A percentile compares a stretch with the other conserved stretches of the same genome.
These are phyloP conservation scores for Gila orcuttii DNA, from an alignment of 2,113 vertebrate species.

Conservation along the genomic window DNA sequence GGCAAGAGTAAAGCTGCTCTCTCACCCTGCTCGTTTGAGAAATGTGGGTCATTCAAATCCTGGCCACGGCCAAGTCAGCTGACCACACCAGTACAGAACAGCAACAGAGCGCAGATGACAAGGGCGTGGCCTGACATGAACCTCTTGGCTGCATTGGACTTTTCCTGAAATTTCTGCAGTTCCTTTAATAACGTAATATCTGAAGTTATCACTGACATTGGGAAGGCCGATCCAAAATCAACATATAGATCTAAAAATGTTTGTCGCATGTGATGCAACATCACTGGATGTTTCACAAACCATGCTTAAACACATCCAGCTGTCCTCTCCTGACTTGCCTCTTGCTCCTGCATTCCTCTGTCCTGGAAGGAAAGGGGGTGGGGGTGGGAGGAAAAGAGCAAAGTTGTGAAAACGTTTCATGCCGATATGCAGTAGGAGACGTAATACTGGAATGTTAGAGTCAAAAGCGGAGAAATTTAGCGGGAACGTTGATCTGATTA, in stretches of 20 bases:
- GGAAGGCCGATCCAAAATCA: slow-evolving; percentile 1
- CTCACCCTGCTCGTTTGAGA: slow-evolving; percentile 12
- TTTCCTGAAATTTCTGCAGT: slow-evolving; percentile 4
- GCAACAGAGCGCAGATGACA: background rate
- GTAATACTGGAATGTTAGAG: slow-evolving; percentile 44
- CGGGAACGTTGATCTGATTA: slow-evolving; percentile 25
- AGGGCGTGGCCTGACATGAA: background rate
- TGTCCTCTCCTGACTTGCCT: slow-evolving; percentile 44
- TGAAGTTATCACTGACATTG: background rate
- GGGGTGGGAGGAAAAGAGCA: slow-evolving; percentile 17
- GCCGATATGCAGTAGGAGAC: slow-evolving; percentile 43
- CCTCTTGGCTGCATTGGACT: background rate
- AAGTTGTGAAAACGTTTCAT: slow-evolving; percentile 58
- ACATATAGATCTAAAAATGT: background rate
- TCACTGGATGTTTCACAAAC: background rate
- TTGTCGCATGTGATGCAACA: slow-evolving; percentile 4
- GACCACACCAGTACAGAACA: slow-evolving; percentile 30
- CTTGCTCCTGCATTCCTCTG: slow-evolving; percentile 50
- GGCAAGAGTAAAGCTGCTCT: slow-evolving; percentile 55
- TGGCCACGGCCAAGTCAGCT: slow-evolving; percentile 50
- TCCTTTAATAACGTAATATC: background rate
- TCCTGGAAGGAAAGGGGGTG: slow-evolving; percentile 52
- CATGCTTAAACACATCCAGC: slow-evolving; percentile 55
- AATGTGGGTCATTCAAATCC: slow-evolving; percentile 62
- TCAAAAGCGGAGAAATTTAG: slow-evolving; percentile 29